phyloP scores from a whole-genome alignment of 1,140 invertebrate species.

The Ceratina calcarata region DNA sequence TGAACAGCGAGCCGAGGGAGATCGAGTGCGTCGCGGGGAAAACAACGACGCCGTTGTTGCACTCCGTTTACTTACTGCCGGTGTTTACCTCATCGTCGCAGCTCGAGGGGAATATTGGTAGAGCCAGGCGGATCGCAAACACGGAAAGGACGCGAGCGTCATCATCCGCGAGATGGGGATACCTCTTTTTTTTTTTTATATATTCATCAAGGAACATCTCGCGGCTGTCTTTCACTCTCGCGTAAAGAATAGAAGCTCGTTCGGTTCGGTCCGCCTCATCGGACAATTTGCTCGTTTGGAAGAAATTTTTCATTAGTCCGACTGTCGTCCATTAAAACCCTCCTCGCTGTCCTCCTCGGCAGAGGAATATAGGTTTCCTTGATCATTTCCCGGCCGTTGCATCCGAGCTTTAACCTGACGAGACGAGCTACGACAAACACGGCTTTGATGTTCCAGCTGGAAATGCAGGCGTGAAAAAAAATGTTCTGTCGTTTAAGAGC shows the following conservation, averaged over 20 bases:
- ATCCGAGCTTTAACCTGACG: slow-evolving; percentile 40
- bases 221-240: background rate
- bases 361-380: slow-evolving; percentile 36
- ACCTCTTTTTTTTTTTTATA: background rate
- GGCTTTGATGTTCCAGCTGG: slow-evolving; percentile 45
- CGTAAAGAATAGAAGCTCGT: background rate
- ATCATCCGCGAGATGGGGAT: background rate
- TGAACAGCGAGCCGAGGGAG: background rate
- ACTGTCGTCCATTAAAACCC: background rate
- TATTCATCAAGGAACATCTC: background rate
- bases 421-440: slow-evolving; percentile 23
- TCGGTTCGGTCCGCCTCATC: background rate
- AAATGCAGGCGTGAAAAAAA: slow-evolving; percentile 37
- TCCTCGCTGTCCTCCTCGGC: background rate
- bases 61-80: slow-evolving; percentile 52
- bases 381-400: slow-evolving; percentile 29
- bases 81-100: slow-evolving; percentile 53
- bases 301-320: slow-evolving; percentile 7
- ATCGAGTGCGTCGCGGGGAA: slow-evolving; percentile 41
- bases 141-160: slow-evolving; percentile 39
- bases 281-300: slow-evolving; percentile 10
- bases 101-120: slow-evolving; percentile 54
- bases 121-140: slow-evolving; percentile 54
- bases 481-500: slow-evolving; percentile 34
- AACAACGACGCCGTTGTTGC: slow-evolving; percentile 59